Conservation (phyloP, 2,888 invertebrate species). For the Podabrus alpinus region DNA sequence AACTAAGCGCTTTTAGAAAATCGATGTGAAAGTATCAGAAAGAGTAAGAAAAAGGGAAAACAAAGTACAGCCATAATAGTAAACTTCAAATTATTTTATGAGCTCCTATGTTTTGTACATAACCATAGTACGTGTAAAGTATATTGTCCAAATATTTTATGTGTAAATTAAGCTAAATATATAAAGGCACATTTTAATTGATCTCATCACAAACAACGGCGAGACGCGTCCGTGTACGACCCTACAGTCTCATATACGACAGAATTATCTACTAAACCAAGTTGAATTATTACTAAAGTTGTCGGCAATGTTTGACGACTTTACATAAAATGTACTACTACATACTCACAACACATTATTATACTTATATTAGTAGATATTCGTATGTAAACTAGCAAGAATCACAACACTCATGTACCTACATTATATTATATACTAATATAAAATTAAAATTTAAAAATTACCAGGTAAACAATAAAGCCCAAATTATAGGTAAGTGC, state of each 20-base stretch:
- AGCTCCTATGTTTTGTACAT: neutral
- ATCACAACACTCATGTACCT: too few relatives aligned
- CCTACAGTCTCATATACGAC: neutral
- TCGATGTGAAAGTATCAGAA: neutral
- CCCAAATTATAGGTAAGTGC: too few relatives aligned
- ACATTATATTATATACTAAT: too few relatives aligned
- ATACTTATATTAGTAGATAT: neutral
- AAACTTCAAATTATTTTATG: neutral
- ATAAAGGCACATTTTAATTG: neutral
- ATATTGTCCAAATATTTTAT: neutral
- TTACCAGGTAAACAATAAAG: too few relatives aligned
- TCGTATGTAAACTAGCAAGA: neutral
- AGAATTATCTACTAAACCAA: neutral
- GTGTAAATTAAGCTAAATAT: neutral
- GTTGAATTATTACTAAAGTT: neutral
- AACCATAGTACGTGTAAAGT: neutral
- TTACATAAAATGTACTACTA: neutral
- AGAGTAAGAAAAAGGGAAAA: neutral
- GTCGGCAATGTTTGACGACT: neutral
- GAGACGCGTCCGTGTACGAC: neutral
- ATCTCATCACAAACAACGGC: too few relatives aligned
- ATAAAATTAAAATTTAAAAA: too few relatives aligned
- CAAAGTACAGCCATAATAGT: neutral
- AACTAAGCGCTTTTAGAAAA: neutral
- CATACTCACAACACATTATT: neutral